These are phyloP conservation scores for Platypus cylindrus DNA, from an alignment of 2,888 invertebrate genomes.

Conservation along the genomic window DNA sequence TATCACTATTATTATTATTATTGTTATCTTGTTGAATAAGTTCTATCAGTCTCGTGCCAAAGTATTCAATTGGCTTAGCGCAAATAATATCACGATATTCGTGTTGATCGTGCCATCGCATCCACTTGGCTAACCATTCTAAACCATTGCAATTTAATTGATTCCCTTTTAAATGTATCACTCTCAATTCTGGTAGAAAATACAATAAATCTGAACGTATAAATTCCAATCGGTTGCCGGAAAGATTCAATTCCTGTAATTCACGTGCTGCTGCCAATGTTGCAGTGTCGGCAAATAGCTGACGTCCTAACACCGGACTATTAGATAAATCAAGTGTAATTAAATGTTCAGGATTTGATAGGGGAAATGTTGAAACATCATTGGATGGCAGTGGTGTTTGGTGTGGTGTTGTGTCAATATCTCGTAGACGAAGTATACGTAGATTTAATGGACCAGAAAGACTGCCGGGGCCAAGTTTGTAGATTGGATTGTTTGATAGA, in stretches of 20 bases:
- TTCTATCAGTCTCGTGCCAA: constrained; percentile 31
- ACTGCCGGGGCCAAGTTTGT: constrained; percentile 49
- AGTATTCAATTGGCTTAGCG: constrained; percentile 30
- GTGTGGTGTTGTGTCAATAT: constrained; percentile 43
- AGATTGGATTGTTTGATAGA: constrained; percentile 69
- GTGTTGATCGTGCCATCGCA: constrained; percentile 39
- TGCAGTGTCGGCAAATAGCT: constrained; percentile 58
- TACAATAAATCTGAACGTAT: constrained; percentile 56
- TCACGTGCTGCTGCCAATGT: constrained; percentile 58
- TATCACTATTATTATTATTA: too few species aligned
- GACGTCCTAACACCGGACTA: constrained; percentile 58
- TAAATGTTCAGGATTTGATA: constrained; percentile 57
- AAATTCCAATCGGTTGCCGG: constrained; percentile 46
- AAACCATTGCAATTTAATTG: constrained; percentile 56
- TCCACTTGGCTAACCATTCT: constrained; percentile 56
- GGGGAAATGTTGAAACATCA: constrained; percentile 55
- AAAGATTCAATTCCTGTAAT: constrained; percentile 57
- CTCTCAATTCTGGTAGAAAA: constrained; percentile 55
- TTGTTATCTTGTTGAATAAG: too few species aligned
- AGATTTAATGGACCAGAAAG: constrained; percentile 55
- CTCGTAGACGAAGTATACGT: constrained; percentile 54
- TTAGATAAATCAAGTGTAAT: constrained; percentile 62
- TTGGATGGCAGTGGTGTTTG: too few species aligned
- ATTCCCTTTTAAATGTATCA: constrained; percentile 56
- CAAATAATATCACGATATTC: constrained; percentile 34